Conservation (phyloP, 2,888 invertebrate genomes). For the Selenia dentaria region DNA sequence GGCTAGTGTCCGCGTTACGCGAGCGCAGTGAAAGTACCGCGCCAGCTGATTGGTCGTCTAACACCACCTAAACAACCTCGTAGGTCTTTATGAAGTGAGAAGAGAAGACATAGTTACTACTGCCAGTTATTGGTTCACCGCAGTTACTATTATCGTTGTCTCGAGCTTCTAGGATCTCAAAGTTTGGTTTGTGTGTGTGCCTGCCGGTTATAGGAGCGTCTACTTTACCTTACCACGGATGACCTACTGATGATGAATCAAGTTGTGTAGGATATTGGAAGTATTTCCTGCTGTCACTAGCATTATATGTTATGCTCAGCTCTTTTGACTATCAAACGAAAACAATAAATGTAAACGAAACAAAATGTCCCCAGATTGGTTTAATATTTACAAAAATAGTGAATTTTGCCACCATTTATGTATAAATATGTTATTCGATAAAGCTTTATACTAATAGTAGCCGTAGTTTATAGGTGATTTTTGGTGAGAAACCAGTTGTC, state of each 20-base stretch:
- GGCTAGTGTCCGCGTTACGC: conserved; percentile 23
- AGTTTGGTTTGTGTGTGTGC: background rate
- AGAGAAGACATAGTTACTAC: background rate
- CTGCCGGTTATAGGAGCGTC: conserved; percentile 3
- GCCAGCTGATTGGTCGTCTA: conserved; percentile 24
- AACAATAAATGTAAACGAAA: too few species aligned
- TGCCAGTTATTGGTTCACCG: background rate
- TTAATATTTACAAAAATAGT: too few species aligned
- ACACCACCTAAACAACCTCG: background rate
- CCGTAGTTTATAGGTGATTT: too few species aligned
- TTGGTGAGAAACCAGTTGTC: too few species aligned
- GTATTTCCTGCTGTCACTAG: too few species aligned
- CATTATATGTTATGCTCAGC: too few species aligned
- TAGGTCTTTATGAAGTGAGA: too few species aligned
- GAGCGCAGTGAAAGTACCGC: conserved; percentile 30
- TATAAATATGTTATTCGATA: too few species aligned
- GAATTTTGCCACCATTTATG: too few species aligned
- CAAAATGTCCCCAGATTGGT: too few species aligned
- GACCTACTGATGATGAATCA: conserved; percentile 5
- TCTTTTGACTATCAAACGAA: too few species aligned
- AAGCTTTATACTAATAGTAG: too few species aligned
- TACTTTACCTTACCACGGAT: conserved; percentile 1
- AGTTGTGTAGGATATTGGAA: background rate
- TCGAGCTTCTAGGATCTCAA: background rate
- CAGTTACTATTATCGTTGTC: background rate